Evolutionary conservation across 1,140 invertebrate species (phyloP).

Genomic region (Anthonomus grandis): DNA sequence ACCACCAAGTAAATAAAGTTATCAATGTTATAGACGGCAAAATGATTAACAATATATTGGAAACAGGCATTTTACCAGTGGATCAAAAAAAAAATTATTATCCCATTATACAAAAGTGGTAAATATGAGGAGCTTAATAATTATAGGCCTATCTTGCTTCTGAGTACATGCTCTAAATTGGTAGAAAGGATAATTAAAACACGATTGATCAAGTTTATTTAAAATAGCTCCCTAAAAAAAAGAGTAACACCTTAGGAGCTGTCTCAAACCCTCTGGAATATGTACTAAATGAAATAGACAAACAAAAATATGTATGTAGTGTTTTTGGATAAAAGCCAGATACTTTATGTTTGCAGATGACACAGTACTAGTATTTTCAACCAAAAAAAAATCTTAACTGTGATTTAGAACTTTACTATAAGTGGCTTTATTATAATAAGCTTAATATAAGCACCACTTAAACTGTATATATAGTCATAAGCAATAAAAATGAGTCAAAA

Average conservation of each 20-base stretch:
- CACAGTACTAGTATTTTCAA: no score
- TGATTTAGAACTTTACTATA: neutral
- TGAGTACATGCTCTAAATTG: neutral
- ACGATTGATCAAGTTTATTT: neutral
- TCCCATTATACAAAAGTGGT: neutral
- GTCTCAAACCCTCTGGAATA: no score
- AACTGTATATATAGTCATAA: neutral
- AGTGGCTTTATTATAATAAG: neutral
- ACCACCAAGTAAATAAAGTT: neutral
- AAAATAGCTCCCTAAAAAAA: no score
- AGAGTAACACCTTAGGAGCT: no score
- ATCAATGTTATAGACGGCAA: neutral
- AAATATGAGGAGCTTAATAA: neutral
- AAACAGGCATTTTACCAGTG: neutral
- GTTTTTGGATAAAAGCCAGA: no score
- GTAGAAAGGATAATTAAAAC: neutral
- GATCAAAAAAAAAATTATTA: neutral
- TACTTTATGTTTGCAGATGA: no score
- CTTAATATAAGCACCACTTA: neutral
- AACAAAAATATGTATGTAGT: no score
- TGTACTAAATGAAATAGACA: no score
- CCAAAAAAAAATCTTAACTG: no score
- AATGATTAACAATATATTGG: neutral
- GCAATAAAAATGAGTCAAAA: neutral
- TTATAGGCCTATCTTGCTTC: no score